Base-by-base conservation (phyloP, 2,888 invertebrate species). In the Rutpela maculata region DNA sequence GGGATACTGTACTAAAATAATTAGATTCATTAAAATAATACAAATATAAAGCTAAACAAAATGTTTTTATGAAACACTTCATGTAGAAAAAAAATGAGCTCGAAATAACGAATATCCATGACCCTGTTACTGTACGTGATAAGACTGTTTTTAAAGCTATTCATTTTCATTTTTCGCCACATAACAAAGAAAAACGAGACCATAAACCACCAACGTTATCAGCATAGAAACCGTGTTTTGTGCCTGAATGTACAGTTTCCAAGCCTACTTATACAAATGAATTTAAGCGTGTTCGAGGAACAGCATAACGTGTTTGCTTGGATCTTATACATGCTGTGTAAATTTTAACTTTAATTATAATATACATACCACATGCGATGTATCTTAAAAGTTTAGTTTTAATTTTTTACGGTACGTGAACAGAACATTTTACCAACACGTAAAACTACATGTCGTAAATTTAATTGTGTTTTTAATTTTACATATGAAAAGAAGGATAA, bases 291-390 rank as follows among this genome's bases (percentile, higher is more conserved):
- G 22, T 72, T 62, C 72, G 63, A 62, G 62, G 62, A 72, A 72
- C 38, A 22, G 43, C 72, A 72, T 62, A 62, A 72, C 72, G 72
- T 72, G 72, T 62, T 62, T 12, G 19, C 50, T 55, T 35, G 19
- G 56, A 66, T 74, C 66, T 26, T 73, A 55, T 65, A 73, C 65
- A 56, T 19, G 73, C 57, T 74, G 74, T 43, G 74, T 74, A 74
- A 66, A 74, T 74, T 74, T 66, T 63, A 74, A 74, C 55, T 22
- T 74, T 66, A 74, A 74, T 74, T 74, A 74, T 57, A 73, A 60
- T 56, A 50, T 31, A 70, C 50, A 63, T 63, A 73, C 73, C 62
- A 22, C 73, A 73, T 73, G 73, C 73, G 63, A 73, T 73, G 73
- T 63, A 73, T 19, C 70, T 62, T 57, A 19, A 70, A 70, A 70